Evolutionary conservation across 2,797 vertebrate species (phyloP), one percentile per base, ranked within the genome.

Genomic region (Sitta carolinensis): DNA sequence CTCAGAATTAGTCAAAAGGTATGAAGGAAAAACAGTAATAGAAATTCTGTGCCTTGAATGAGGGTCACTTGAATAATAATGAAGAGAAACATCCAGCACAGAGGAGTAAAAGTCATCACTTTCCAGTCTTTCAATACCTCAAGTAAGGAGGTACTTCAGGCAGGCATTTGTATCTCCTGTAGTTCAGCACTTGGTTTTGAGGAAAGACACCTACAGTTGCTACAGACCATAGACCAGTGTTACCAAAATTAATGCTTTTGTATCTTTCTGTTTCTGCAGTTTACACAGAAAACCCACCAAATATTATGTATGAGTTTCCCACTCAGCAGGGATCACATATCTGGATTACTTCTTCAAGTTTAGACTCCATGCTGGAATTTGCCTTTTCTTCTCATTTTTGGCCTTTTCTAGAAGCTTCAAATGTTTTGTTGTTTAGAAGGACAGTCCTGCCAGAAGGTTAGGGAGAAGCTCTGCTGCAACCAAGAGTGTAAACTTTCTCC

Each of bases 361-460:
- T 29, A 77, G n/a, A 22, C 8, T 79, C 30, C 19, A n/a, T 25
- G 9, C 19, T n/a, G 40, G 19, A 86, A 0, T 40, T 27, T 29
- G 19, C 20, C 10, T 29, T 62, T 58, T 7, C 40, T 54, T 16
- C 20, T 81, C 16, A 13, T 11, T 70, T 50, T 36, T 57, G 59
- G 21, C 10, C 21, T 19, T 16, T 84, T 87, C n/a, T 22, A 51
- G 16, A 43, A 0, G 0, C 2, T 22, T 4, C 4, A 2, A 22
- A 14, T 40, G 1, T 84, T 54, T 63, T 84, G 12, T 30, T 76
- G 7, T 40, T 69, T 66, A 34, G n/a, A 57, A 58, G 12, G 6
- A 19, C 16, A 64, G 9, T 50, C 12, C 27, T 14, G 13, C 5
- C 11, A 12, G 66, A 40, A 77, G 42, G 76, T 38, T 5, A 50